Conservation (phyloP, 2,113 vertebrate genomes). For the Halichoerus grypus region DNA sequence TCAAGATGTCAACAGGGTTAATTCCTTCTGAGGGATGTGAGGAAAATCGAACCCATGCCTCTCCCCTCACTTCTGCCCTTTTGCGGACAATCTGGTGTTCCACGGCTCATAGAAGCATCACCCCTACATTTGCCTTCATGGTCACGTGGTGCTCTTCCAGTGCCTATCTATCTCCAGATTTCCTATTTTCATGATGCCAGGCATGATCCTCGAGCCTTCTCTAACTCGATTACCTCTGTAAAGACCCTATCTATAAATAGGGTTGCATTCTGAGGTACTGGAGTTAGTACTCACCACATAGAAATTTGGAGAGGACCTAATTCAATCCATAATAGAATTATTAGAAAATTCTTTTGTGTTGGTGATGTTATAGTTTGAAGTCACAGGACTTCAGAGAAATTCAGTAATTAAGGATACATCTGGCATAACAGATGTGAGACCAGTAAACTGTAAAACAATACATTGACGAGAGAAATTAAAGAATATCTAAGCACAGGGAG, state of each 20-base stretch:
- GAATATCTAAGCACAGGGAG: background rate
- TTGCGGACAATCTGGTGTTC: background rate
- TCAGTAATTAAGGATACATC: background rate
- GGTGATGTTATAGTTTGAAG: background rate
- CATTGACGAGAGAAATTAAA: background rate
- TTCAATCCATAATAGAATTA: background rate
- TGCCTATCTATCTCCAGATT: background rate
- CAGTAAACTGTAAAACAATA: background rate
- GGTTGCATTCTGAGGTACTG: background rate
- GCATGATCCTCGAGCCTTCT: background rate
- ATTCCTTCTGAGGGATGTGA: background rate
- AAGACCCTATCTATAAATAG: background rate
- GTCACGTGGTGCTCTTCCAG: background rate
- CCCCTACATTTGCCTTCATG: background rate
- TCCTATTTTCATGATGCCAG: background rate
- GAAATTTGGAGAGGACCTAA: background rate
- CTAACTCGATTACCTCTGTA: background rate
- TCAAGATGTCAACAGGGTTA: background rate
- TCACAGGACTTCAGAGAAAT: background rate
- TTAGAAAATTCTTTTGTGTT: background rate
- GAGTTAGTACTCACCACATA: background rate
- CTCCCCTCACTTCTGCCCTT: background rate
- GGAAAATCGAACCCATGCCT: no score
- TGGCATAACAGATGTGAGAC: background rate
- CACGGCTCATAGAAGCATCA: background rate